Evolutionary conservation across 2,888 invertebrate species (phyloP).

Genomic region (Oscheius onirici): DNA sequence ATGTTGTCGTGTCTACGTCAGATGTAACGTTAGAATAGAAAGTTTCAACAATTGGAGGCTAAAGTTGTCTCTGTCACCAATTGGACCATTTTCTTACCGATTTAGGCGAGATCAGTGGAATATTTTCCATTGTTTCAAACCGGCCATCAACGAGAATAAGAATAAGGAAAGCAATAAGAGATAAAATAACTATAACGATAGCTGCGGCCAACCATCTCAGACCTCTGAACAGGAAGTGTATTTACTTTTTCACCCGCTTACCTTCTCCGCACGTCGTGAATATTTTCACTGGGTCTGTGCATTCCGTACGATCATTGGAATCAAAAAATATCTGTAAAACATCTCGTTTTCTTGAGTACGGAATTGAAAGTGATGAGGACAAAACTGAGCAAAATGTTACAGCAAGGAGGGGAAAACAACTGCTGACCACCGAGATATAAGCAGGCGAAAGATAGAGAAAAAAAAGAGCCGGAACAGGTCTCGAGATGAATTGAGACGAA

Average conservation of each 20-base stretch:
- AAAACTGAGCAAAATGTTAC: conserved; percentile 15
- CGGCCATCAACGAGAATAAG: conserved; percentile 42
- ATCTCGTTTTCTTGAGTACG: no score
- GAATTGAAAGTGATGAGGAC: conserved; percentile 1
- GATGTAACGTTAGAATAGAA: neutral
- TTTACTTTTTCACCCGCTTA: neutral
- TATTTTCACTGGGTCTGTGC: conserved; percentile 25
- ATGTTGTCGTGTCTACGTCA: neutral
- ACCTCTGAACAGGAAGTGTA: conserved; percentile 35
- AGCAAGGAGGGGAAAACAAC: conserved; percentile 21
- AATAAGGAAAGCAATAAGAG: conserved; percentile 38
- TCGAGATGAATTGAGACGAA: conserved; percentile 6
- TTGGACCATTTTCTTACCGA: neutral
- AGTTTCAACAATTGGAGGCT: neutral
- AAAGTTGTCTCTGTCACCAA: neutral
- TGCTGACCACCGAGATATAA: conserved; percentile 19
- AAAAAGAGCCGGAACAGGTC: neutral
- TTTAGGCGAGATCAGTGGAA: conserved; percentile 10
- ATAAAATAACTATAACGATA: conserved; percentile 41
- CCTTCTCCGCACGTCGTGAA: conserved; percentile 20
- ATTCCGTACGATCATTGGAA: conserved; percentile 4
- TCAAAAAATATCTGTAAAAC: no score
- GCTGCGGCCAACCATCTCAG: conserved; percentile 50
- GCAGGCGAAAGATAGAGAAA: no score
- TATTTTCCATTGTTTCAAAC: conserved; percentile 10